phyloP scores from a whole-genome alignment of 2,113 vertebrate genomes.

The Hipposideros armiger region DNA sequence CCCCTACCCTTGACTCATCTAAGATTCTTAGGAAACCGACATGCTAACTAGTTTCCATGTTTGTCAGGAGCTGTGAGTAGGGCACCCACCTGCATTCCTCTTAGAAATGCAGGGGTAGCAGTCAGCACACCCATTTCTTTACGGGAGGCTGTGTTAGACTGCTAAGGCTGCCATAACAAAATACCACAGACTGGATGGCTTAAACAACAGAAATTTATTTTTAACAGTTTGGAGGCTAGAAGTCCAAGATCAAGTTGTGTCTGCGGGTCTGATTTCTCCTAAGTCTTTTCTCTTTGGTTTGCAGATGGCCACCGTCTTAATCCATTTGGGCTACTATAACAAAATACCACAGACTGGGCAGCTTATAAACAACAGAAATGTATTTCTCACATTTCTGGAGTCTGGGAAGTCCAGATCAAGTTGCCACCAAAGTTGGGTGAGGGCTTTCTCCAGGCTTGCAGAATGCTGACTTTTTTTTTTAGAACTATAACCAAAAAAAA shows the following conservation, averaged over 20 bases:
- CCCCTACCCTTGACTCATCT: background rate
- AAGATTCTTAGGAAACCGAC: background rate
- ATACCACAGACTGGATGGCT: background rate
- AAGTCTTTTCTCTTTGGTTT: background rate
- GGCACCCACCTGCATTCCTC: background rate
- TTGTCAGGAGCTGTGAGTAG: background rate
- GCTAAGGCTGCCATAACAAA: background rate
- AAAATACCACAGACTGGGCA: background rate
- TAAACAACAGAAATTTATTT: background rate
- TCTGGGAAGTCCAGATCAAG: background rate
- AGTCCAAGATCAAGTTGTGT: background rate
- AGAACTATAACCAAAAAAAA: slow-evolving; percentile 51
- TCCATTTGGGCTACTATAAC: background rate
- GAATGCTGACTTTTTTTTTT: background rate
- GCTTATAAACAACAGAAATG: background rate
- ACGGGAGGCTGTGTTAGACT: background rate
- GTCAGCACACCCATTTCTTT: background rate
- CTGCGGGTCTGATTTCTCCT: background rate
- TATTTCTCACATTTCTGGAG: background rate
- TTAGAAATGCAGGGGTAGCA: background rate
- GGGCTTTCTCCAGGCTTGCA: background rate
- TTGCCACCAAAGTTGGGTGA: background rate
- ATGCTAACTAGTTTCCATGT: background rate
- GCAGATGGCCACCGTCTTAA: background rate
- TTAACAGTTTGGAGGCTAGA: background rate